Evolutionary conservation across 2,797 vertebrate genomes (phyloP), one percentile per base, ranked within the genome.

Genomic region (Protonibea diacanthus): DNA sequence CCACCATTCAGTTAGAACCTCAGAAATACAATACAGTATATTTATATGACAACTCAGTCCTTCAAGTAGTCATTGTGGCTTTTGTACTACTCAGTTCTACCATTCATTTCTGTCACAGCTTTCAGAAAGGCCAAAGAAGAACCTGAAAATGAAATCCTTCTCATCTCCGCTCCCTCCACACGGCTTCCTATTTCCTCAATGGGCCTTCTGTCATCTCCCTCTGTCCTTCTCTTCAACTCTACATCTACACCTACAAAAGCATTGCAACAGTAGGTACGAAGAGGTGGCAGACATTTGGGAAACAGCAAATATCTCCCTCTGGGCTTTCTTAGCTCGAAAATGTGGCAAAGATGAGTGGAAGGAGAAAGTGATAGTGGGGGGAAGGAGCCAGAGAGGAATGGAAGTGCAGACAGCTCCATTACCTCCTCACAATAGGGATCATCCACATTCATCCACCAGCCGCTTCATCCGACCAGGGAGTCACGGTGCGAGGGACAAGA

Each of bases 381-480:
- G 59, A 57, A 65, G 42, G 68, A 83, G 15, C 40, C 47, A 58
- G 62, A 65, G 60, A 81, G 57, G 65, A 81, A 76, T 15, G 45
- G 65, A 45, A 48, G 33, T 5, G 74, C 80, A 85, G 89, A 92
- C 84, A 83, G 86, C 86, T 90, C 84, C 87, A 91, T 91, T 91
- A 91, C 83, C 82, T 86, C 75, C 71, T 76, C 75, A 91, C 90
- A 90, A 91, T 78, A 76, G 82, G 80, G 86, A 90, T 92, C 91
- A 90, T 89, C 85, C 81, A 81, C 80, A 88, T 84, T 82, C 82
- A 89, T 85, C 86, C 89, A 82, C 49, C 81, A 72, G 79, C 71
- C 18, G 55, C 63, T 81, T 75, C 73, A 81, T 60, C 76, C 77
- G 64, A 78, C 74, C 75, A 45, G 47, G 56, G 86, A 90, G 77